phyloP scores from a whole-genome alignment of 92 coral and sea anemone species.

The Porites evermanni region DNA sequence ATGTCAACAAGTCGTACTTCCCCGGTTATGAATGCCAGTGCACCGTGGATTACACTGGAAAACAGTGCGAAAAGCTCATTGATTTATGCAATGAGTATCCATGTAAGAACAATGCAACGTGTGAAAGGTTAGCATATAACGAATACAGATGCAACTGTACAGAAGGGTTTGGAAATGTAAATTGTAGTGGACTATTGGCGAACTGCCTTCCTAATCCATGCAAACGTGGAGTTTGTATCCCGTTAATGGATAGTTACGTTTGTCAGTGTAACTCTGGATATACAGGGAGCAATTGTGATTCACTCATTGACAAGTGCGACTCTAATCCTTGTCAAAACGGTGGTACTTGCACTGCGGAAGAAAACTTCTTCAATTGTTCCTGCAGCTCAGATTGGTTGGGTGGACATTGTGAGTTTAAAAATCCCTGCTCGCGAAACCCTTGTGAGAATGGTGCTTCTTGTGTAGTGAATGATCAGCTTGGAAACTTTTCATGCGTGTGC shows the following conservation, averaged over 20 bases:
- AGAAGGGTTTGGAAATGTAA: slow-evolving; percentile 79
- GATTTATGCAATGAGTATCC: slow-evolving; percentile 75
- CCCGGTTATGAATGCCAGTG: slow-evolving; percentile 84
- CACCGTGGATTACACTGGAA: slow-evolving; percentile 79
- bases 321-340: slow-evolving; percentile 75
- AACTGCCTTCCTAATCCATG: slow-evolving; percentile 71
- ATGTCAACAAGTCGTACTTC: slow-evolving; percentile 47
- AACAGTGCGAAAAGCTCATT: slow-evolving; percentile 64
- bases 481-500: slow-evolving; percentile 68
- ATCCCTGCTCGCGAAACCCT: slow-evolving; percentile 43
- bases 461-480: slow-evolving; percentile 10
- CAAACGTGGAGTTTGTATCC: slow-evolving; percentile 60
- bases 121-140: slow-evolving; percentile 62
- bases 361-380: slow-evolving; percentile 55
- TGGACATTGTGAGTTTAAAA: slow-evolving; percentile 45
- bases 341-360: slow-evolving; percentile 57
- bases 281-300: slow-evolving; percentile 69
- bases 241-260: slow-evolving; percentile 64
- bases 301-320: slow-evolving; percentile 75
- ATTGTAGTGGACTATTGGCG: slow-evolving; percentile 72
- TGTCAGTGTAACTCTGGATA: slow-evolving; percentile 74
- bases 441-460: slow-evolving; percentile 79
- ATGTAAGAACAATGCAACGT: slow-evolving; percentile 72
- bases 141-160: slow-evolving; percentile 77
- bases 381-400: slow-evolving; percentile 69